Conservation (phyloP, 2,797 vertebrate species). For the Geotria australis region DNA sequence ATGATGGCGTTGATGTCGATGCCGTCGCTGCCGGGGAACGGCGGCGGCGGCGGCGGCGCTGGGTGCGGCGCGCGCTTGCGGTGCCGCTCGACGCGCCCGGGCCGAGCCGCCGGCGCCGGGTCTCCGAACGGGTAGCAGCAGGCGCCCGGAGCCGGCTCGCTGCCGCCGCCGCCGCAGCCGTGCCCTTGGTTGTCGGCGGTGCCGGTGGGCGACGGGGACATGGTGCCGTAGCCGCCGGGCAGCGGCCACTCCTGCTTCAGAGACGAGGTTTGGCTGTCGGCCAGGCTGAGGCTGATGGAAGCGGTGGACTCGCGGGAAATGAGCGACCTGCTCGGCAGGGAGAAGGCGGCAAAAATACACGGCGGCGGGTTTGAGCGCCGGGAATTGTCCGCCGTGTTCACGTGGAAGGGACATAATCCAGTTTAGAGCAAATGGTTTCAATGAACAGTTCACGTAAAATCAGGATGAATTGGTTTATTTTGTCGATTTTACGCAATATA, state of each 20-base stretch:
- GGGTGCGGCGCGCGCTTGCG: constrained; percentile 35
- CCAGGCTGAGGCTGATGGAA: constrained; percentile 37
- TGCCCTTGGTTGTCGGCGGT: constrained; percentile 21
- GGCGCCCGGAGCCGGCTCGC: constrained; percentile 15
- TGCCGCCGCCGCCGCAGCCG: constrained; percentile 10
- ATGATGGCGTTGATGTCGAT: constrained; percentile 72
- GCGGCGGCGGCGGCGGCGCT: constrained; percentile 13
- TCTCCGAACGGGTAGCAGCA: constrained; percentile 34
- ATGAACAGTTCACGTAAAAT: too few species aligned
- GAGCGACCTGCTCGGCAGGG: constrained; percentile 32
- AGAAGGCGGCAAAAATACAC: too few species aligned
- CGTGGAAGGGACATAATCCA: too few species aligned
- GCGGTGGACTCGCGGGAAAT: constrained; percentile 41
- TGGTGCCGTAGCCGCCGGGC: constrained; percentile 20
- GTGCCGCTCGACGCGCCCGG: constrained; percentile 12
- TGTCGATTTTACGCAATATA: too few species aligned
- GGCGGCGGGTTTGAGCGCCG: too few species aligned
- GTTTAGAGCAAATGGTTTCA: too few species aligned
- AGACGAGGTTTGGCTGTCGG: constrained; percentile 37
- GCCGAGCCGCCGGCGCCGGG: constrained; percentile 16
- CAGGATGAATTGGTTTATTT: too few species aligned
- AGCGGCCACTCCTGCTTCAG: constrained; percentile 44
- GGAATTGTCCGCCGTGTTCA: too few species aligned
- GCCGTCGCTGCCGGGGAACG: constrained; percentile 50
- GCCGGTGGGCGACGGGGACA: constrained; percentile 21